A percentile compares a stretch with the other conserved stretches of the same genome.
Evolutionary conservation across 1,140 invertebrate species (phyloP).

Genomic region (Drosophila navojoa): DNA sequence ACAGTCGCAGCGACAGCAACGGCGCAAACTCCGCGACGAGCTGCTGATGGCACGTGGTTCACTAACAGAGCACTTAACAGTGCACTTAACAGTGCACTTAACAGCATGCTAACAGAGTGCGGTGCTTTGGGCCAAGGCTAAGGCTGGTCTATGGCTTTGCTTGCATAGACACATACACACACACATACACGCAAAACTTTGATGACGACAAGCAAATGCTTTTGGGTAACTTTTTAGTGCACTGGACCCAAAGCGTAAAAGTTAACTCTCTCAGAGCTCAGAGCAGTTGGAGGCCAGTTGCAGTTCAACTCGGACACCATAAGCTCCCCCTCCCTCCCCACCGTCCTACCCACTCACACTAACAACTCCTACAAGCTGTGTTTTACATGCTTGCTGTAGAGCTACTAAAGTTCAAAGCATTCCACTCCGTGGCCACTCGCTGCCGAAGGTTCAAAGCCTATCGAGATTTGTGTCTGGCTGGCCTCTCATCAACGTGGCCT

Average conservation of each 20-base stretch:
- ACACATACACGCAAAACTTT: constrained; percentile 48
- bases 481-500: constrained; percentile 5
- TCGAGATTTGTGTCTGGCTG: constrained; percentile 30
- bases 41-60: constrained; percentile 58
- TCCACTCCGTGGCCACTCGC: neutral
- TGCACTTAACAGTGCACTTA: constrained; percentile 29
- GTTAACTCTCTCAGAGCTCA: constrained; percentile 13
- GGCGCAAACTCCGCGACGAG: constrained; percentile 67
- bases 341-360: neutral
- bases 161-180: neutral
- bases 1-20: constrained; percentile 29
- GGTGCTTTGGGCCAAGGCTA: constrained; percentile 67
- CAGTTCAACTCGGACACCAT: constrained; percentile 1
- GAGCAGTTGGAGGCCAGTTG: constrained; percentile 27
- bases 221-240: constrained; percentile 64
- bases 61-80: constrained; percentile 49
- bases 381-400: constrained; percentile 30
- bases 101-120: constrained; percentile 23
- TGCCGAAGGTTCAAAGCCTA: constrained; percentile 1
- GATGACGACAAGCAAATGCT: constrained; percentile 72
- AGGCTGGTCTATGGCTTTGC: constrained; percentile 40
- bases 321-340: neutral
- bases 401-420: constrained; percentile 64
- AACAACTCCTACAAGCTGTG: constrained; percentile 1
- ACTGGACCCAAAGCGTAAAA: constrained; percentile 41